A percentile compares a stretch with the other conserved stretches of the same genome.
Conservation (phyloP, 2,797 vertebrate species). For the Morelia viridis region DNA sequence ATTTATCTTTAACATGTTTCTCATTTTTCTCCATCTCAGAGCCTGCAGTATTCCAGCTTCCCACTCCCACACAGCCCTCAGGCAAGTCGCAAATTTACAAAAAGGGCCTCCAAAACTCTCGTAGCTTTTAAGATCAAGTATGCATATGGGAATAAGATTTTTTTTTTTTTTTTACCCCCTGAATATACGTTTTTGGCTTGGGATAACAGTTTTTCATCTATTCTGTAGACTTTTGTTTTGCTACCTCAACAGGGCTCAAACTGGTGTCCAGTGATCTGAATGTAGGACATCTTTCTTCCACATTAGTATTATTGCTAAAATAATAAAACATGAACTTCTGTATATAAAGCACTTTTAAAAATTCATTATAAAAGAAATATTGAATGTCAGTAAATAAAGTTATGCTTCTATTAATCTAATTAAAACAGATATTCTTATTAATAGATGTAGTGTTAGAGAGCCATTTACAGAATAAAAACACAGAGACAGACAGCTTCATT, state of each 20-base stretch:
- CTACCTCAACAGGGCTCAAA: background rate
- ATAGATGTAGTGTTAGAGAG: background rate
- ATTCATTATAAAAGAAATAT: background rate
- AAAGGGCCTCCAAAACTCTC: conserved; percentile 61
- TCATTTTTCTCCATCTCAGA: conserved; percentile 76
- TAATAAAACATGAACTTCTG: background rate
- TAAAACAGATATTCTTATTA: background rate
- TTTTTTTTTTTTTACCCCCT: conserved; percentile 13
- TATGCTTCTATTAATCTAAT: background rate
- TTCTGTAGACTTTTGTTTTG: conserved; percentile 44
- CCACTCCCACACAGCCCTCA: conserved; percentile 72
- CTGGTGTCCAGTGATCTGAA: background rate
- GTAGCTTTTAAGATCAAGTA: conserved; percentile 67
- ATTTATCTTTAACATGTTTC: conserved; percentile 81
- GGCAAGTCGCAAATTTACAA: conserved; percentile 71
- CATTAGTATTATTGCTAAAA: background rate
- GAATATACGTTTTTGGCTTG: conserved; percentile 67
- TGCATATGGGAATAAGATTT: conserved; percentile 62
- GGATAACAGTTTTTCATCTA: conserved; percentile 60
- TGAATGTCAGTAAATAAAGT: background rate
- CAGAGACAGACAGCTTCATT: too few species aligned
- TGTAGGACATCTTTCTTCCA: background rate
- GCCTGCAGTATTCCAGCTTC: conserved; percentile 71
- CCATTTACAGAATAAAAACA: background rate
- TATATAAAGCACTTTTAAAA: background rate